Percentiles rank a stretch among this genome's conserved stretches.
Evolutionary conservation across 1,140 invertebrate genomes (phyloP).

Genomic region (Plodia interpunctella): DNA sequence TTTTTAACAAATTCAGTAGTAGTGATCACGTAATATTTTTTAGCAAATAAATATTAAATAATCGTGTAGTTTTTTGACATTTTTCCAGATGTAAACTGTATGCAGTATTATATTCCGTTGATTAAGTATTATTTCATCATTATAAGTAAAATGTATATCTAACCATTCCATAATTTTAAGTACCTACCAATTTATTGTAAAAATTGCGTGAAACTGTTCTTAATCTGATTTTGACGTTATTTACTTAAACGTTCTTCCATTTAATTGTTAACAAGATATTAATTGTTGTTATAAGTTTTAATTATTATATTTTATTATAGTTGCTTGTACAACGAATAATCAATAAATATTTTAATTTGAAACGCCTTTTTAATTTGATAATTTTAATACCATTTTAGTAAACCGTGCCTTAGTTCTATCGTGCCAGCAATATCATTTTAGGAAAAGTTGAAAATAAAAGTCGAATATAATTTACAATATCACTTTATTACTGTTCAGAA

Average conservation of each 20-base stretch:
- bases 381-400: too few relatives aligned
- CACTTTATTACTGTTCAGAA: conserved; percentile 37
- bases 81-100: conserved; percentile 16
- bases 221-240: background rate
- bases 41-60: conserved; percentile 14
- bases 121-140: background rate
- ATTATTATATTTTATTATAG: conserved; percentile 43
- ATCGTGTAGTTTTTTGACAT: conserved; percentile 26
- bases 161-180: background rate
- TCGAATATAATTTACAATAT: conserved; percentile 34
- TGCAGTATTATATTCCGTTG: conserved; percentile 11
- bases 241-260: conserved; percentile 35
- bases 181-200: conserved; percentile 1
- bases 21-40: conserved; percentile 24
- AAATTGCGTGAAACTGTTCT: background rate
- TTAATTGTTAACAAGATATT: conserved; percentile 28
- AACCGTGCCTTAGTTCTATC: too few relatives aligned
- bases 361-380: conserved; percentile 8
- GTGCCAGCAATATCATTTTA: too few relatives aligned
- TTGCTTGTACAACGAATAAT: conserved; percentile 53
- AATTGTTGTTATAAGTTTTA: conserved; percentile 37
- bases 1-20: conserved; percentile 21
- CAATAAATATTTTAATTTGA: conserved; percentile 36
- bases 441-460: conserved; percentile 18
- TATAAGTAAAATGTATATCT: background rate